A percentile compares a stretch with the other conserved stretches of the same genome.
These are phyloP conservation scores for Sylvilagus floridanus DNA, from an alignment of 2,797 vertebrate species.

Conservation along the genomic window DNA sequence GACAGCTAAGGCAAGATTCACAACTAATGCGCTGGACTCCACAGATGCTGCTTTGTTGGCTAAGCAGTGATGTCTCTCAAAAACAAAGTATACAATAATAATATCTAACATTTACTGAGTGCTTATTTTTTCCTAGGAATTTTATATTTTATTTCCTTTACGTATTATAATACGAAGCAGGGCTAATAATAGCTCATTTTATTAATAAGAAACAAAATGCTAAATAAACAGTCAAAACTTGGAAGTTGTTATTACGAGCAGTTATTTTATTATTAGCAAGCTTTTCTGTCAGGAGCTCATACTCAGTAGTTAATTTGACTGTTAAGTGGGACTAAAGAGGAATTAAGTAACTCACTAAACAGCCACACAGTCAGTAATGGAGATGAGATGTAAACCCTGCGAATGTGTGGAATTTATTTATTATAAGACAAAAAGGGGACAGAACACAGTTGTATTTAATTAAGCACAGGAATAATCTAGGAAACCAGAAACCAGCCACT, in stretches of 20 bases:
- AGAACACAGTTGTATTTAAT: not conserved
- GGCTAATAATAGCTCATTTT: not conserved
- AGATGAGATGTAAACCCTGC: not conserved
- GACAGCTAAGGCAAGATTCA: slow-evolving; percentile 10
- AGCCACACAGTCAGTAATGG: not conserved
- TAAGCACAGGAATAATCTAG: not conserved
- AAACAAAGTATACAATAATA: slow-evolving; percentile 8
- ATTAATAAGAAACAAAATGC: slow-evolving; percentile 50
- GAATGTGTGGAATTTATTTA: not conserved
- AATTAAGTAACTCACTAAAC: not conserved
- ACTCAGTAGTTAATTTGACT: not conserved
- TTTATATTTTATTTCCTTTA: slow-evolving; percentile 31
- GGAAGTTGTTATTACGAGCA: not conserved
- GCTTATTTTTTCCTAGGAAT: slow-evolving; percentile 34
- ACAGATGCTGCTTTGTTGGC: not conserved
- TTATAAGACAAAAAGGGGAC: no score
- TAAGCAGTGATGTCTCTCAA: slow-evolving; percentile 3
- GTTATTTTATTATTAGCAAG: slow-evolving; percentile 35
- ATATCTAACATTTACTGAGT: slow-evolving; percentile 27
- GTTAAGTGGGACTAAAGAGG: slow-evolving; percentile 8
- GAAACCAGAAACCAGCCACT: slow-evolving; percentile 20
- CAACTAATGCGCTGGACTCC: slow-evolving; percentile 31
- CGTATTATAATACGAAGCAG: not conserved
- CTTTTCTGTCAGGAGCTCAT: not conserved
- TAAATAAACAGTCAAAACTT: not conserved